Evolutionary conservation across 2,888 invertebrate species (phyloP), one percentile per base, ranked within the genome.

Genomic region (Lordiphosa andalusiaca): DNA sequence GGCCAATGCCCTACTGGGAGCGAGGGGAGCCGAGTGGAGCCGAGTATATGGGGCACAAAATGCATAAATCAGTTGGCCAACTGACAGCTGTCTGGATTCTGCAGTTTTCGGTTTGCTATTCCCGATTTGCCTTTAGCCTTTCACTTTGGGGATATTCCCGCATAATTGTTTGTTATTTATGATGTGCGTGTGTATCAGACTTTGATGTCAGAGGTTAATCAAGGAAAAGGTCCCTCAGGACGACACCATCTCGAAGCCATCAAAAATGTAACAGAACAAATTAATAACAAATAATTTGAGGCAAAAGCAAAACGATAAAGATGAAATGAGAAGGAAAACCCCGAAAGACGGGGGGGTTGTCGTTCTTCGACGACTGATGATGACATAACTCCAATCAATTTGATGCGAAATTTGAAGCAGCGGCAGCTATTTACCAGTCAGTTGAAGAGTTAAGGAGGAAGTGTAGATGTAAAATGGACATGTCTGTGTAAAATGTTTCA

Each of bases 121-220:
- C 46, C 46, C 33, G 30, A 21, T 19, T 6, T 0, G n/a, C 19
- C 9, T 7, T 30, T 9, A 33, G 13, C 23, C 38, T 25, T 21
- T 13, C 4, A 23, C 12, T 35, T 19, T 10, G 37, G 13, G 48
- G 58, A 36, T 53, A 36, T 53, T 58, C 78, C 78, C 78, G 78
- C 75, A 76, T 76, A 82, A 78, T 82, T 76, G 74, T 52, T 71
- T 77, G 78, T 65, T 74, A 82, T 76, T 74, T 82, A 82, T 76
- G 76, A 74, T 69, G 69, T 81, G 61, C 37, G 55, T 68, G 55
- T 38, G 48, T 47, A 52, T 52, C 39, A 19, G 44, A 6, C 52
- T 53, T 61, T 61, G 62, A 62, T 61, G 62, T 61, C 49, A 30
- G 33, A 61, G 48, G 50, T 59, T 59, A 68, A 59, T 53, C 53